Percentiles rank a stretch among this genome's conserved stretches.
phyloP scores from a whole-genome alignment of 2,797 vertebrate genomes.

The Miichthys miiuy region DNA sequence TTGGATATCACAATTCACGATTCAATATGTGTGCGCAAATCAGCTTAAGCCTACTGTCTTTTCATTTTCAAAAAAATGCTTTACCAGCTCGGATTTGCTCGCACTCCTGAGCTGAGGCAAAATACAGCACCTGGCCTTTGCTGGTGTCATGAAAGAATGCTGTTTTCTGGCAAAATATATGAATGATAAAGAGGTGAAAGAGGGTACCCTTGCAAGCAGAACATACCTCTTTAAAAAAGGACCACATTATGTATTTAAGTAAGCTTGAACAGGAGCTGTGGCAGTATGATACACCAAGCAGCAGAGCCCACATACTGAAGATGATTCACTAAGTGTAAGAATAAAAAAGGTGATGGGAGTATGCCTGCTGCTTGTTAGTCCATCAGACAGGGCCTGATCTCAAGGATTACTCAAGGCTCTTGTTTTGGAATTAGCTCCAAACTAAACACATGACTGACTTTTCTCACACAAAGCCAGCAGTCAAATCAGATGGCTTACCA shows the following conservation, averaged over 20 bases:
- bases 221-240: slow-evolving; percentile 3
- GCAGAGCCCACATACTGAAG: slow-evolving; percentile 29
- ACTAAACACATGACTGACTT: slow-evolving; percentile 82
- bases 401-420: slow-evolving; percentile 77
- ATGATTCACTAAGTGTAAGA: slow-evolving; percentile 45
- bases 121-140: slow-evolving; percentile 6
- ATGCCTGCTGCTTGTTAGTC: slow-evolving; percentile 58
- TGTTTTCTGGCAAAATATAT: slow-evolving; percentile 13
- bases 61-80: slow-evolving; percentile 29
- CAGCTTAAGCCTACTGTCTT: slow-evolving; percentile 39
- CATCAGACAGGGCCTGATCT: slow-evolving; percentile 68
- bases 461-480: slow-evolving; percentile 80
- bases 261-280: slow-evolving; percentile 13
- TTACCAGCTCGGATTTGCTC: slow-evolving; percentile 26
- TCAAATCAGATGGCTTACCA: slow-evolving; percentile 71
- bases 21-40: slow-evolving; percentile 45
- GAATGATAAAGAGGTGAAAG: slow-evolving; percentile 15
- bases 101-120: background rate
- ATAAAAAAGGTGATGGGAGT: slow-evolving; percentile 56
- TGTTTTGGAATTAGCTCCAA: slow-evolving; percentile 81
- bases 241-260: slow-evolving; percentile 1
- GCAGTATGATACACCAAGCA: slow-evolving; percentile 13
- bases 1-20: slow-evolving; percentile 39
- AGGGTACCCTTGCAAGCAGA: slow-evolving; percentile 25
- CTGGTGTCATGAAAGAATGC: slow-evolving; percentile 13